These are phyloP conservation scores for Saccostrea echinata DNA, from an alignment of 1,140 invertebrate genomes.

Conservation along the genomic window DNA sequence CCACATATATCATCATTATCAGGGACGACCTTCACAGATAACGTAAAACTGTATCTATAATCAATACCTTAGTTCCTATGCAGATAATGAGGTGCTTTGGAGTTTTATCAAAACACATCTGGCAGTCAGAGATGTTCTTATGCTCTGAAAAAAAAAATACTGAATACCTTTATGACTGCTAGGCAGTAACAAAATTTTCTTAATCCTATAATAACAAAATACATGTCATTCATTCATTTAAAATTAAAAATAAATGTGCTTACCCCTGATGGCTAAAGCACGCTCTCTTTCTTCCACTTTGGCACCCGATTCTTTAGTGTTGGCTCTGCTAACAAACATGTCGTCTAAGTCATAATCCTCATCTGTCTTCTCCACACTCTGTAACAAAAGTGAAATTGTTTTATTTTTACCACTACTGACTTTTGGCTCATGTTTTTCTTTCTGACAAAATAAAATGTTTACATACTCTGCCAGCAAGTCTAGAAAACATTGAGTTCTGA, in stretches of 20 bases:
- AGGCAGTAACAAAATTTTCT: too few relatives aligned
- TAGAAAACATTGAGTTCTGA: constrained; percentile 89
- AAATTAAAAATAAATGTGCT: not conserved
- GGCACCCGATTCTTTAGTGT: constrained; percentile 83
- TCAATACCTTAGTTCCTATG: constrained; percentile 86
- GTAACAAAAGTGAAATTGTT: not conserved
- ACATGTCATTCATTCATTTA: too few relatives aligned
- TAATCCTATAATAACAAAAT: too few relatives aligned
- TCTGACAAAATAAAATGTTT: not conserved
- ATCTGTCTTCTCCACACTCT: constrained; percentile 83
- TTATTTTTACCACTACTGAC: not conserved
- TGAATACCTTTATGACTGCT: not conserved
- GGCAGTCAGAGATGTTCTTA: constrained; percentile 86
- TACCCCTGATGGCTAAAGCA: constrained; percentile 84
- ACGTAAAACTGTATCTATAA: not conserved
- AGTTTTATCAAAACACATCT: constrained; percentile 90
- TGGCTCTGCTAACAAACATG: constrained; percentile 89
- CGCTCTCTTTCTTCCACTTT: constrained; percentile 85
- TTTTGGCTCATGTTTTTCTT: not conserved
- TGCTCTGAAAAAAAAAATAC: constrained; percentile 82
- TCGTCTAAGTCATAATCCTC: constrained; percentile 91
- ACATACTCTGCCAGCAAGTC: constrained; percentile 86
- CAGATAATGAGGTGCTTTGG: constrained; percentile 93
- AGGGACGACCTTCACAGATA: too few relatives aligned
- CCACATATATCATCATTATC: too few relatives aligned